Evolutionary conservation across 2,888 invertebrate genomes (phyloP), one percentile per base, ranked within the genome.

Genomic region (Philhelius pedissequus): DNA sequence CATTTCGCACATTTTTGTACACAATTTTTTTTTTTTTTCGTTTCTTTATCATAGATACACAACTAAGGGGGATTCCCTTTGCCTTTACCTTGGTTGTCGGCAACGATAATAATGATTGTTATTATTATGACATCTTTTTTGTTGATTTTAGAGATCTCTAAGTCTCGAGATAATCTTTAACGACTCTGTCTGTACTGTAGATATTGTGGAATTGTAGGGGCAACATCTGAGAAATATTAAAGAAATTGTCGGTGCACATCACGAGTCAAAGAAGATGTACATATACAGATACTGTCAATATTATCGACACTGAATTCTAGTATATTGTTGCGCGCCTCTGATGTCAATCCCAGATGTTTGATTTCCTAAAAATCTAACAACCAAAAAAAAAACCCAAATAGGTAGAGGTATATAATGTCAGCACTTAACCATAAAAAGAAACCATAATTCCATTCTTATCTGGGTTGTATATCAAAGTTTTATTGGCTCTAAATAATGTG

Each of bases 401-500:
- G 45, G 60, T n/a, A n/a, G n/a, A n/a, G n/a, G n/a, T n/a, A n/a
- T 60, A 40, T 13, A 58, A 22, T 22, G 38, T 54, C 30, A 38
- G 38, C 35, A 25, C n/a, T 25, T 62, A 60, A 62, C 76, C 54
- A 68, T 48, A 56, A 79, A 64, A 75, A 38, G 52, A 76, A 80
- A 15, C 3, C 5, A 5, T 74, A 84, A 76, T 68, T 80, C 38
- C 25, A 43, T 3, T 35, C 66, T 84, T 84, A 84, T 84, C 84
- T 71, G 32, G 22, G 71, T 75, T 75, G 80, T 84, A 80, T 84
- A 84, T 84, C 84, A 80, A 71, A 48, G 75, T 84, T 84, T 84
- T 84, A 84, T 80, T 80, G 40, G 60, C 68, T 80, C 84, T 80
- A 71, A 84, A 80, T 80, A 76, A 75, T 75, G 80, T 75, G 80